Evolutionary conservation across 1,140 invertebrate genomes (phyloP).

Genomic region (Holotrichia oblita): DNA sequence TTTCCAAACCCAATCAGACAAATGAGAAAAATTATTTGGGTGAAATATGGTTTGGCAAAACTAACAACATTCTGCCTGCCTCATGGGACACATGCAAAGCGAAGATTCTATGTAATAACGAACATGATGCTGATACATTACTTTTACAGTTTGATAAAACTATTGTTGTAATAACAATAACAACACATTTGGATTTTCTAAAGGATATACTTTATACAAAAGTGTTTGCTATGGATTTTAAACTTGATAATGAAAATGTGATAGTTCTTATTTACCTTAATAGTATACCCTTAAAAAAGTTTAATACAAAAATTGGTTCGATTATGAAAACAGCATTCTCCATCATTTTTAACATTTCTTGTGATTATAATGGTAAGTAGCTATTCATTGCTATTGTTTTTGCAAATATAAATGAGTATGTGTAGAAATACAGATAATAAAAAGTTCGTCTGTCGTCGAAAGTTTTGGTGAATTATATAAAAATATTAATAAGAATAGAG

Average conservation of each 20-base stretch:
- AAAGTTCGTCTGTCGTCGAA: conserved; percentile 42
- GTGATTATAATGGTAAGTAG: conserved; percentile 35
- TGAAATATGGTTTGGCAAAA: conserved; percentile 45
- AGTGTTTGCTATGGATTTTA: conserved; percentile 44
- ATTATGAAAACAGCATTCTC: conserved; percentile 50
- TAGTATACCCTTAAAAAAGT: conserved; percentile 51
- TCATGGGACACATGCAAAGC: conserved; percentile 45
- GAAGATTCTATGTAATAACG: conserved; percentile 14
- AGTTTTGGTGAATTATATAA: conserved; percentile 50
- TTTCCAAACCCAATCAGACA: neutral
- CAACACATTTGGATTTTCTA: conserved; percentile 43
- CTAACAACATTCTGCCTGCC: conserved; percentile 46
- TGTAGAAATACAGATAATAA: conserved; percentile 38
- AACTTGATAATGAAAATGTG: conserved; percentile 38
- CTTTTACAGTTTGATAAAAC: conserved; percentile 45
- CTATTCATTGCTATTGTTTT: conserved; percentile 30
- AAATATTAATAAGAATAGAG: conserved; percentile 29
- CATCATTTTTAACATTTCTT: conserved; percentile 46
- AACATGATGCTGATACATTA: conserved; percentile 41
- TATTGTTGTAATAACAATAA: conserved; percentile 43
- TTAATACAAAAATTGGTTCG: conserved; percentile 48
- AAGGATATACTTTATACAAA: conserved; percentile 47
- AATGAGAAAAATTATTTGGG: conserved; percentile 44
- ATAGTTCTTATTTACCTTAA: conserved; percentile 47
- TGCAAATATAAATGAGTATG: neutral